Percentiles rank a stretch among this genome's conserved stretches.
Evolutionary conservation across 2,113 vertebrate genomes (phyloP).

Genomic region (Nycticryphes semicollaris): DNA sequence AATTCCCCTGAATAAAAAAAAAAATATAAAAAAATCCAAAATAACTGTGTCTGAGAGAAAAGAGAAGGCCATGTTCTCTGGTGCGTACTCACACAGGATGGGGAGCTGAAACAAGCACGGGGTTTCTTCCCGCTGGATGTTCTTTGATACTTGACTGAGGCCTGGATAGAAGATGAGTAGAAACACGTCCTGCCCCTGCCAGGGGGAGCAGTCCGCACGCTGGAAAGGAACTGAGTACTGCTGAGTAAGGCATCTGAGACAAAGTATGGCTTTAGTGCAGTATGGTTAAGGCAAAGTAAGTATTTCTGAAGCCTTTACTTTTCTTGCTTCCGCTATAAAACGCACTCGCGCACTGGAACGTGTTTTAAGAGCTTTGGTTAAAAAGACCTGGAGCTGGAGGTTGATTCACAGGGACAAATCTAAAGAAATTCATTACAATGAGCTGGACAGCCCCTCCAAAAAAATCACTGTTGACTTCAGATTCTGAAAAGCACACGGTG

Average conservation of each 20-base stretch:
- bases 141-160: background rate
- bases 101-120: background rate
- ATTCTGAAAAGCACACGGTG: background rate
- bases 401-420: background rate
- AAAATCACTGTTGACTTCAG: accelerated
- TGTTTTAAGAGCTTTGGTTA: background rate
- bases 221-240: background rate
- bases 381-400: background rate
- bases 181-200: background rate
- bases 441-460: background rate
- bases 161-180: background rate
- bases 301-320: background rate
- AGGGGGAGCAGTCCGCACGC: background rate
- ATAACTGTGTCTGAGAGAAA: background rate
- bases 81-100: background rate
- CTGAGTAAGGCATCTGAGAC: background rate
- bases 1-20: background rate
- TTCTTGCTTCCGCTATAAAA: background rate
- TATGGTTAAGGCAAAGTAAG: background rate
- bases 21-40: background rate
- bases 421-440: background rate
- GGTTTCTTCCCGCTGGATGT: background rate
- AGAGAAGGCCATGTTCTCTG: background rate
- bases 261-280: background rate
- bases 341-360: background rate